These are phyloP conservation scores for Phlogophora meticulosa DNA, from an alignment of 2,888 invertebrate species.

Conservation along the genomic window DNA sequence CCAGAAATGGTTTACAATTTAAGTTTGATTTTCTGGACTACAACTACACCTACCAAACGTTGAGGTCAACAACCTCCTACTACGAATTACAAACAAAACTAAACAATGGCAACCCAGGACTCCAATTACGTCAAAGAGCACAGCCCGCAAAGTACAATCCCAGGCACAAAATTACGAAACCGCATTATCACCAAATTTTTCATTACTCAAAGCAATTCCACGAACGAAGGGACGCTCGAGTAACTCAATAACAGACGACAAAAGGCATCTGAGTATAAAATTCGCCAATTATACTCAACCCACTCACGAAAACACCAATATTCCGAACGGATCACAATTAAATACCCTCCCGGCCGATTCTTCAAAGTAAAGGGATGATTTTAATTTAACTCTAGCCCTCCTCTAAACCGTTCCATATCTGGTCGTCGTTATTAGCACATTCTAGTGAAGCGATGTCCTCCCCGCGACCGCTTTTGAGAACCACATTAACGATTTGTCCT, in stretches of 20 bases:
- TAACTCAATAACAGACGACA: conserved; percentile 83
- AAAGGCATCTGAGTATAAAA: conserved; percentile 85
- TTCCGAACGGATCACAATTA: conserved; percentile 84
- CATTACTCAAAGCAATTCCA: conserved; percentile 76
- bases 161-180: conserved; percentile 59
- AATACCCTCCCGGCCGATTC: conserved; percentile 80
- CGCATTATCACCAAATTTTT: conserved; percentile 71
- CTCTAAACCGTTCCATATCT: conserved; percentile 65
- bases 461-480: conserved; percentile 72
- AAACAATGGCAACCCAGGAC: conserved; percentile 29
- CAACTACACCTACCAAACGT: neutral
- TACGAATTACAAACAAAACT: neutral
- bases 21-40: neutral
- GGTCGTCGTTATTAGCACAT: conserved; percentile 66
- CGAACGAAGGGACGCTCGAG: conserved; percentile 71
- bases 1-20: too few species aligned
- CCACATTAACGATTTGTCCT: conserved; percentile 76
- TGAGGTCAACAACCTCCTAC: neutral
- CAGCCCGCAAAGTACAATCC: conserved; percentile 33
- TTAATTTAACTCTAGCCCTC: conserved; percentile 86
- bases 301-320: conserved; percentile 78
- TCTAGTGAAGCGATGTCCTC: conserved; percentile 65
- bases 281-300: conserved; percentile 84
- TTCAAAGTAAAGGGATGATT: conserved; percentile 84
- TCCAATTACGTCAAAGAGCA: conserved; percentile 46